Conservation (phyloP, 2,888 invertebrate species). For the Platycheirus rosarum region DNA sequence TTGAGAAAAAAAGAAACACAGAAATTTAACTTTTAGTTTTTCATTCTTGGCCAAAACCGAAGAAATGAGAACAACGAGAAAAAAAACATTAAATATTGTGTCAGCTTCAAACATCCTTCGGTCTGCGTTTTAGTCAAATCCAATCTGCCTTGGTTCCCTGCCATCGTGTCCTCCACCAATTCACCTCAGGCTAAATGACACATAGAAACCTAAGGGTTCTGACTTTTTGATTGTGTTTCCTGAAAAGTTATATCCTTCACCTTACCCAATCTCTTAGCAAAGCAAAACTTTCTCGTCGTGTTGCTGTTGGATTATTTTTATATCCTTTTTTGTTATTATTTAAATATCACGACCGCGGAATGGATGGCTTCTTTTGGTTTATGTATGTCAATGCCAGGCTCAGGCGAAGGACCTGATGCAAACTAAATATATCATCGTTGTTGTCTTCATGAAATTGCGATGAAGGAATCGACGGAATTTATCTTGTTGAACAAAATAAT, state of each 20-base stretch:
- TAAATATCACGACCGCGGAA: neutral
- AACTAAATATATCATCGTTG: neutral
- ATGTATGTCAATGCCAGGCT: conserved; percentile 48
- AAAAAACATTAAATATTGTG: neutral
- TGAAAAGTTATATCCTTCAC: conserved; percentile 29
- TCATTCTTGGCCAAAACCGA: neutral
- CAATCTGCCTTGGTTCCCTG: conserved; percentile 3
- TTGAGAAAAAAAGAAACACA: neutral
- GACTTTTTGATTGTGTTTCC: conserved; percentile 39
- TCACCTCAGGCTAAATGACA: conserved; percentile 55
- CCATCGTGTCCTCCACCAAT: conserved; percentile 30
- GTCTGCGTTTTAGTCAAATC: conserved; percentile 2
- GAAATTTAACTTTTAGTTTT: conserved; percentile 6
- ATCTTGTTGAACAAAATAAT: conserved; percentile 43
- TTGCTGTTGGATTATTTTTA: neutral
- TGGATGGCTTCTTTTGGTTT: neutral
- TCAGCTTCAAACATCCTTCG: neutral
- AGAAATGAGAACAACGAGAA: neutral
- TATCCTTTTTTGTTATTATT: neutral
- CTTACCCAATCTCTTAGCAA: no score
- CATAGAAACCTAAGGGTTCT: conserved; percentile 41
- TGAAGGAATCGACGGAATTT: conserved; percentile 28
- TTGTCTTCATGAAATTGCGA: conserved; percentile 23
- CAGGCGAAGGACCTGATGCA: neutral
- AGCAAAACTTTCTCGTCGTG: no score